Conservation (phyloP, 2,888 invertebrate genomes). For the Apamea sordens region DNA sequence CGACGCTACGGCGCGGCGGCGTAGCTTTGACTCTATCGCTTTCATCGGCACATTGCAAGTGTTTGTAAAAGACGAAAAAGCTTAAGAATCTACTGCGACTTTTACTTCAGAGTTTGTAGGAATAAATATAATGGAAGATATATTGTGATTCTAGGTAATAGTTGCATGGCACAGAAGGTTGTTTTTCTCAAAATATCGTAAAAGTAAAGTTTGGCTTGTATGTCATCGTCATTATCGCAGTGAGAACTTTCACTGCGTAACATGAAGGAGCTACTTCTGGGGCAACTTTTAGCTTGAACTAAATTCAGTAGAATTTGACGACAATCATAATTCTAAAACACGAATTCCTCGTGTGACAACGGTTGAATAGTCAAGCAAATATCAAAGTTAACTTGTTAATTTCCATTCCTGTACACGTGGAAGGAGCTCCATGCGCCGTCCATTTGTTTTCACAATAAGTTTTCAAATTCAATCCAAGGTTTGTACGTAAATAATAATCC, state of each 20-base stretch:
- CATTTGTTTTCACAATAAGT: not conserved
- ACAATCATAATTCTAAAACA: not conserved
- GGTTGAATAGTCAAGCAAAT: conserved; percentile 14
- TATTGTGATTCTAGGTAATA: not conserved
- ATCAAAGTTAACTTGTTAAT: not conserved
- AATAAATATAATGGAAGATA: not conserved
- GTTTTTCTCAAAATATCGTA: not conserved
- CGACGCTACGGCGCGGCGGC: conserved; percentile 26
- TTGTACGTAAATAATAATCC: not conserved
- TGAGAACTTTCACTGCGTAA: not conserved
- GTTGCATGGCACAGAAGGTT: not conserved
- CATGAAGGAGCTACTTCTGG: no score
- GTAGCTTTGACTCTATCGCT: conserved; percentile 12
- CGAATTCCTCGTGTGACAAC: not conserved
- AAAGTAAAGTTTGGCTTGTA: not conserved
- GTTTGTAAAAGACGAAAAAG: conserved; percentile 2
- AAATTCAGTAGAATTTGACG: not conserved
- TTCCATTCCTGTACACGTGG: not conserved
- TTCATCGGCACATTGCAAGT: conserved; percentile 8
- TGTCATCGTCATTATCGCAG: not conserved
- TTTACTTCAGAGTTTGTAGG: not conserved
- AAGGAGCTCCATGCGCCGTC: not conserved
- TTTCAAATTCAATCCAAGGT: not conserved
- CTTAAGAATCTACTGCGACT: not conserved
- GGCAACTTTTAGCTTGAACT: not conserved